Evolutionary conservation across 2,797 vertebrate species (phyloP).

Genomic region (Acridotheres tristis): DNA sequence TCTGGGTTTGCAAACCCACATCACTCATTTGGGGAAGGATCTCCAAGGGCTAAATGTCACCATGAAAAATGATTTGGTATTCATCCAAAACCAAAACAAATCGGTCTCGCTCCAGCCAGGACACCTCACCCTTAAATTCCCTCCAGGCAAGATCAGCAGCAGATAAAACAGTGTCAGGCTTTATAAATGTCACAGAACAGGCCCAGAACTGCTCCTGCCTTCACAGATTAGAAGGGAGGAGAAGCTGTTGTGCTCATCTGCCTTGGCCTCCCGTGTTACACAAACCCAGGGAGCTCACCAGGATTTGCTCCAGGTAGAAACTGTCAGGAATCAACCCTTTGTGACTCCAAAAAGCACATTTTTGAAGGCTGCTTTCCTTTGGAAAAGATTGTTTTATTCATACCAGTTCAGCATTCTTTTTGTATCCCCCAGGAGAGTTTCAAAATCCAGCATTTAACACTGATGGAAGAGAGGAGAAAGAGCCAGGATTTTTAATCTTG

Average conservation of each 20-base stretch:
- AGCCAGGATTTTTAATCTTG: neutral
- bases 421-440: neutral
- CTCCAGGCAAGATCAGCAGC: conserved; percentile 25
- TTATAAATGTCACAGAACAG: neutral
- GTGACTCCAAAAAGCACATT: neutral
- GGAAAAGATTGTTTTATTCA: neutral
- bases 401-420: neutral
- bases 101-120: neutral
- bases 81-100: conserved; percentile 6
- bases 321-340: neutral
- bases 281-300: neutral
- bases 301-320: neutral
- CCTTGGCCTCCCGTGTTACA: neutral
- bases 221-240: neutral
- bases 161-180: neutral
- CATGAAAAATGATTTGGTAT: neutral
- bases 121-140: conserved; percentile 32
- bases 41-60: neutral
- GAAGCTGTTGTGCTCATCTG: neutral
- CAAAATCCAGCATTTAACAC: neutral
- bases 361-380: neutral
- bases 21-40: neutral
- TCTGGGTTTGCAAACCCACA: neutral
- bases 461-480: neutral
- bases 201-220: neutral